Evolutionary conservation across 2,113 vertebrate genomes (phyloP).

Genomic region (Phyllostomus discolor): DNA sequence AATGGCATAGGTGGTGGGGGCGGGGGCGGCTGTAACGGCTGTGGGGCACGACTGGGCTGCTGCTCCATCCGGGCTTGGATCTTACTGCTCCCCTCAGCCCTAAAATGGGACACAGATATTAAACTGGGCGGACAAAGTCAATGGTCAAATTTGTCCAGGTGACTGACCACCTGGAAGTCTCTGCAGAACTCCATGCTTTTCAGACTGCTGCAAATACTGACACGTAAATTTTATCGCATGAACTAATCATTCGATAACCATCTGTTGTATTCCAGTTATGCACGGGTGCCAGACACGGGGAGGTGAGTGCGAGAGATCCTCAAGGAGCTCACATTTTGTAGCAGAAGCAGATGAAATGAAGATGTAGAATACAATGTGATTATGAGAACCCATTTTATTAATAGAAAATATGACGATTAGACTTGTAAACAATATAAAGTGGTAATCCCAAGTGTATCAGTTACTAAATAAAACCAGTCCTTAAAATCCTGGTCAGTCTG

Average conservation of each 20-base stretch:
- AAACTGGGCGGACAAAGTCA: not conserved
- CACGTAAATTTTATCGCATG: not conserved
- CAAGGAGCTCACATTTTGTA: not conserved
- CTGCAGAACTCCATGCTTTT: not conserved
- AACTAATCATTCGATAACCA: not conserved
- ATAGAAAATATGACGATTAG: not conserved
- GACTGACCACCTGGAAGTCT: not conserved
- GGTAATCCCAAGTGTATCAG: not conserved
- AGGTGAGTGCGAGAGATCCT: not conserved
- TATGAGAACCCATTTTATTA: not conserved
- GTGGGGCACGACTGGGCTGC: conserved; percentile 88
- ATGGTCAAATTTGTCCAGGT: not conserved
- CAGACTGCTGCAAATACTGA: not conserved
- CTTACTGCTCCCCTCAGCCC: conserved; percentile 98
- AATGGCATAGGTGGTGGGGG: conserved; percentile 89
- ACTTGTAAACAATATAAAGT: not conserved
- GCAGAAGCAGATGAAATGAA: not conserved
- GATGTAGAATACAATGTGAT: not conserved
- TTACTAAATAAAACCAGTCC: not conserved
- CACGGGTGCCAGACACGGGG: not conserved
- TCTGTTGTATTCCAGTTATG: not conserved
- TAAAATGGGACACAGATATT: conserved; percentile 74
- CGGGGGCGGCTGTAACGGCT: conserved; percentile 84
- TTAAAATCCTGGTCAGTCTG: not conserved
- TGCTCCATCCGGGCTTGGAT: conserved; percentile 97